Conservation (phyloP, 2,797 vertebrate species). For the Enteromius mattozi region DNA sequence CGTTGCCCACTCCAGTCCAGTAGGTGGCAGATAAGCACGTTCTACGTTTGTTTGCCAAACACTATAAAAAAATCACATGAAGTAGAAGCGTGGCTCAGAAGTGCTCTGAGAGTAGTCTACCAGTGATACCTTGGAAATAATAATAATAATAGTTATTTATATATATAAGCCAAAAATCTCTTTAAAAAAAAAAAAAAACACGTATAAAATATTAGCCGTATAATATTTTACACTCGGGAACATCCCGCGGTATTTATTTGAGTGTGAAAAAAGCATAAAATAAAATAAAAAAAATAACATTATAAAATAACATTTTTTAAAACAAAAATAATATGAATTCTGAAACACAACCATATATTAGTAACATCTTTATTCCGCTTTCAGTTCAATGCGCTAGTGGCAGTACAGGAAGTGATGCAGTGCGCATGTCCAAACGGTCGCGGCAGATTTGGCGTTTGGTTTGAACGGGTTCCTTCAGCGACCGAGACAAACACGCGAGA, state of each 20-base stretch:
- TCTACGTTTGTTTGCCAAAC: not conserved
- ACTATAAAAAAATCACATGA: not conserved
- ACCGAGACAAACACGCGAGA: not conserved
- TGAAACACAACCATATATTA: not conserved
- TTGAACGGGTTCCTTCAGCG: conserved; percentile 65
- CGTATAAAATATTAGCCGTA: not conserved
- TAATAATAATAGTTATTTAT: not conserved
- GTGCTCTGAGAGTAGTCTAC: not conserved
- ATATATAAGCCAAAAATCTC: no score
- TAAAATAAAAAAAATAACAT: no score
- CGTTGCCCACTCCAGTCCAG: not conserved
- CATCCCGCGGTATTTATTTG: not conserved
- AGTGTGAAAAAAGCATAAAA: not conserved
- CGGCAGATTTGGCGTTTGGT: conserved; percentile 77
- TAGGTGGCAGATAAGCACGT: not conserved
- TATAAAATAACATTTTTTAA: not conserved
- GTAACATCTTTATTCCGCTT: not conserved
- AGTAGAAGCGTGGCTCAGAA: not conserved
- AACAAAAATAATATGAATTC: not conserved
- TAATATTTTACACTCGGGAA: not conserved
- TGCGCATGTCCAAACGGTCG: conserved; percentile 81
- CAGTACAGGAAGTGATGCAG: conserved; percentile 34
- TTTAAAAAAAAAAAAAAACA: not conserved
- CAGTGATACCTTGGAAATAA: not conserved
- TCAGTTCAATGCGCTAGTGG: not conserved